Base-by-base conservation (phyloP, 1,140 invertebrate genomes). In the Leptinotarsa defecta region DNA sequence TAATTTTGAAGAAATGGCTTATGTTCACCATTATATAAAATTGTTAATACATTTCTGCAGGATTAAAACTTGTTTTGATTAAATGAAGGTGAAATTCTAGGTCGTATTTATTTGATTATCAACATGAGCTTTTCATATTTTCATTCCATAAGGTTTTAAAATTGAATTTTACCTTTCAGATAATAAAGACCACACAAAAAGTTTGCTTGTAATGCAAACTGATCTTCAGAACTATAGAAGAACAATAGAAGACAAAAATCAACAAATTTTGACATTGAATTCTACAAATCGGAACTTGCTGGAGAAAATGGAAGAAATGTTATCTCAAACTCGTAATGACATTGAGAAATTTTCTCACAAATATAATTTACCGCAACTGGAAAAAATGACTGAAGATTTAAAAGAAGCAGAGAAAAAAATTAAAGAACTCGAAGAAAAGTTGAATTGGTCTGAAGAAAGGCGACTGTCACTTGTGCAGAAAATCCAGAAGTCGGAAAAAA, bases 301-400 rank as follows among this genome's bases (percentile, higher is more conserved):
- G 48, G 80, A 81, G 52, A 81, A 81, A 76, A 80, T 82, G 64
- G 80, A 82, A 77, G 76, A 80, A 75, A 80, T 80, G 77, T 70
- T 82, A 61, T 69, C 72, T 52, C 77, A 81, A 77, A 82, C 80
- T 52, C 57, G 80, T 71, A 80, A 73, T 49, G 80, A 82, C 62
- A 79, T 82, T 19, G 74, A 78, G 61, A 81, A 80, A 74, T 68
- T 82, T 6, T 81, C 81, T n/a, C 70, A 74, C 8, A 82, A 81
- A 74, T 82, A 82, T 62, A 81, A 76, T 68, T 62, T 81, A 65
- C 81, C 81, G 13, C 72, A 81, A 71, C 71, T 82, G 22, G 78
- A 80, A 61, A 74, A 75, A 70, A 82, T 82, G 81, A 79, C 68
- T n/a, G 76, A 81, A 52, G 81, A 82, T 77, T 69, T 82, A 43